Evolutionary conservation across 2,797 vertebrate species (phyloP).

Genomic region (Denticeps clupeoides): DNA sequence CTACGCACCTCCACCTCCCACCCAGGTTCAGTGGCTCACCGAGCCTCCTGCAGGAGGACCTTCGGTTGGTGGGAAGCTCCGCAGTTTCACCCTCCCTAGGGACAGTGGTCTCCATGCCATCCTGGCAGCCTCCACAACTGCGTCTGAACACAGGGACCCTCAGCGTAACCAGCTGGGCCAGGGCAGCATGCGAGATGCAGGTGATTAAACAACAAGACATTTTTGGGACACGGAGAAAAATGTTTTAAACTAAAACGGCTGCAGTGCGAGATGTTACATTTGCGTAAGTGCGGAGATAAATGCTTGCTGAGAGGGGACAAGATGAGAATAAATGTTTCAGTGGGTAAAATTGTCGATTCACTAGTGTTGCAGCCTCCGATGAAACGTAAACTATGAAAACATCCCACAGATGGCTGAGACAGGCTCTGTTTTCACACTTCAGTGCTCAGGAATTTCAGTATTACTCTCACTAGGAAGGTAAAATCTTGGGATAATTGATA

Average conservation of each 20-base stretch:
- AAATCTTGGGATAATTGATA: conserved; percentile 30
- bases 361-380: not conserved
- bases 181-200: conserved; percentile 58
- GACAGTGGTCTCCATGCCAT: conserved; percentile 92
- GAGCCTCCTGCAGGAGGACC: not conserved
- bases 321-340: too few species aligned
- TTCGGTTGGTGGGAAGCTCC: conserved; percentile 71
- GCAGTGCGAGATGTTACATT: conserved; percentile 27
- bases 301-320: too few species aligned
- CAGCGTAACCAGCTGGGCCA: conserved; percentile 68
- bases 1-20: conserved; percentile 70
- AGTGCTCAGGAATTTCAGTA: too few species aligned
- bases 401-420: too few species aligned
- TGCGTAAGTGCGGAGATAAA: too few species aligned
- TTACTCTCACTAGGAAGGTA: not conserved
- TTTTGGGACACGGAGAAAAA: too few species aligned
- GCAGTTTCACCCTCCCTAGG: conserved; percentile 91
- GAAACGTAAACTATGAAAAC: too few species aligned
- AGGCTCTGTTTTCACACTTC: too few species aligned
- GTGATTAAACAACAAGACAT: conserved; percentile 36
- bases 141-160: conserved; percentile 64
- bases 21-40: conserved; percentile 54
- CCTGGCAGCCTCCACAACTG: conserved; percentile 65
- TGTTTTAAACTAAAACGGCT: too few species aligned
- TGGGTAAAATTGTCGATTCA: too few species aligned